Evolutionary conservation across 2,113 vertebrate genomes (phyloP), one percentile per base, ranked within the genome.

Genomic region (Cyanoramphus novaezelandiae): DNA sequence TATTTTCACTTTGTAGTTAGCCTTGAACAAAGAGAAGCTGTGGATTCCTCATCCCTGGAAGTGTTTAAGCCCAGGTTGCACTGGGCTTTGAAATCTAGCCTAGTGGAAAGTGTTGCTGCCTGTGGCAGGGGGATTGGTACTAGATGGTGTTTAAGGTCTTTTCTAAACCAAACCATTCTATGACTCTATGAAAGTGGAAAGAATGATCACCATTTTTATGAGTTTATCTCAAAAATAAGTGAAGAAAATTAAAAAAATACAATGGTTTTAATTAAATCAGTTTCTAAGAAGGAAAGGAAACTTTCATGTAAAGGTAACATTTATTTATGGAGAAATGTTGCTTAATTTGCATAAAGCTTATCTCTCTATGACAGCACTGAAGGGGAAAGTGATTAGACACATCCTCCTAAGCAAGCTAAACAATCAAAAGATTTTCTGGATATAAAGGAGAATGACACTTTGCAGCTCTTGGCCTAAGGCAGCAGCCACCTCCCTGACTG

Each of bases 401-500:
- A 2, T n/a, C 6, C 21, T 50, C 20, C 57, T 39, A 24, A 65
- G 16, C 3, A 70, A 65, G 29, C 9, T 69, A 9, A 60, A 39
- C 44, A 68, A 46, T 17, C 6, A 69, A 33, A 62, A 13, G 0
- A 12, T 70, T 71, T 94, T 69, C 14, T 87, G 29, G 27, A 37
- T 21, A 35, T 18, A 52, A 5, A 21, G 27, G 3, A 72, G 11
- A 71, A 29, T 29, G 82, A 24, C 4, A 28, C 1, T 60, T 41
- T 28, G 9, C 15, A 63, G 10, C 7, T 81, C 83, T 69, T 11
- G 7, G 7, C 19, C 25, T 47, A 0, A 0, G 57, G 7, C 24
- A 37, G 16, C 10, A 65, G 21, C 12, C 65, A 4, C 13, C 3
- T 63, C 31, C 17, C 2, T 74, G 41, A 8, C 35, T 64, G 17